Evolutionary conservation across 2,797 vertebrate species (phyloP).

Genomic region (Phalanger gymnotis): DNA sequence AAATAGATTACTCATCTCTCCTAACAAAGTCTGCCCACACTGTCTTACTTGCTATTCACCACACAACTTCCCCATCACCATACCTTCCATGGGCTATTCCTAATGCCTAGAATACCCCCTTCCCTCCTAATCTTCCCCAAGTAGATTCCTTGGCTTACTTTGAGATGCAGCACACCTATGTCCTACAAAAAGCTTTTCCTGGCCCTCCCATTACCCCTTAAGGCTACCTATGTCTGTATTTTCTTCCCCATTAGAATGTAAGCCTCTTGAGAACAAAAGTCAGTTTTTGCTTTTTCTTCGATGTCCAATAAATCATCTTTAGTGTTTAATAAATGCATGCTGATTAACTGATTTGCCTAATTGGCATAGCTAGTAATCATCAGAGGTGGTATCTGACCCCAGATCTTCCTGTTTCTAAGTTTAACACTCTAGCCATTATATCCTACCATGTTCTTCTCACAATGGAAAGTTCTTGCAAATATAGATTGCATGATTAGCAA

Average conservation of each 20-base stretch:
- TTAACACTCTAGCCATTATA: not conserved
- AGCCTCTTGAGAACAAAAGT: not conserved
- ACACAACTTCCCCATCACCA: not conserved
- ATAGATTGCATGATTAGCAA: not conserved
- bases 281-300: not conserved
- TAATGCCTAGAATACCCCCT: not conserved
- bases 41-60: not conserved
- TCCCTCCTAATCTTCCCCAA: not conserved
- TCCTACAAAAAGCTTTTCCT: not conserved
- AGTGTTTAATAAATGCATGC: not conserved
- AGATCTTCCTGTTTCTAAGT: not conserved
- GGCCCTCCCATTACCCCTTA: not conserved
- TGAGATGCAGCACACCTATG: not conserved
- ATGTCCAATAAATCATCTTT: not conserved
- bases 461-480: not conserved
- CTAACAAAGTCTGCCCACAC: not conserved
- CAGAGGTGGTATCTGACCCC: not conserved
- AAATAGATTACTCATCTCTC: not conserved
- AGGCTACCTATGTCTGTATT: not conserved
- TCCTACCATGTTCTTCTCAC: not conserved
- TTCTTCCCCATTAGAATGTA: not conserved
- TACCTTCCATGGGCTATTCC: not conserved
- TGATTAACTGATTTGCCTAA: not conserved
- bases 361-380: not conserved
- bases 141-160: not conserved